Evolutionary conservation across 2,888 invertebrate genomes (phyloP), one percentile per base, ranked within the genome.

Genomic region (Podotricha telesiphe): DNA sequence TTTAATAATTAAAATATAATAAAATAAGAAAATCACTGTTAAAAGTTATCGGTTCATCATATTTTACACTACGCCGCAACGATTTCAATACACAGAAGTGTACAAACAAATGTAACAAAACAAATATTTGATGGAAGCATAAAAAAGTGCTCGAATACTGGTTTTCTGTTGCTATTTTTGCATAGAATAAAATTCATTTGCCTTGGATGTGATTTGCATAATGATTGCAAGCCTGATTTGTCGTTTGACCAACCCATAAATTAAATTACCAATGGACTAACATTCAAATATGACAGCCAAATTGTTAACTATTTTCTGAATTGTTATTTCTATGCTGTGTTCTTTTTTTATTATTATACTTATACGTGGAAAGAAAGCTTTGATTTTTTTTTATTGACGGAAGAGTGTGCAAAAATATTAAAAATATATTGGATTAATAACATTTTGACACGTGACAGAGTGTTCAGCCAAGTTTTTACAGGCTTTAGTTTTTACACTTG

Each of bases 111-210:
- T n/a, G 45, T 22, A 10, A 22, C 10, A 59, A 5, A 20, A 45
- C n/a, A 28, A 45, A 45, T 45, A 45, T 59, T 45, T n/a, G 28
- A 17, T 11, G 17, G 5, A 22, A 10, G 10, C 11, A 59, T 28
- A 22, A 59, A 42, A 58, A 59, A 59, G 8, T 45, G 11, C 22
- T 59, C 45, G 10, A 59, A 59, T 22, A 28, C n/a, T 11, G 17
- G 20, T 7, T 28, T 45, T 15, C 7, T 22, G 22, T 22, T 45
- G n/a, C 22, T 22, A 4, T 45, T 15, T 45, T 45, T 59, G 45
- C 11, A 45, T n/a, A 22, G 6, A 45, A 59, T 28, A 22, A n/a
- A 59, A 59, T 59, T 45, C 45, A 45, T 59, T 59, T 59, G 22
- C n/a, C 10, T 45, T 11, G 45, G 45, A n/a, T 45, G 15, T 22